Evolutionary conservation across 2,888 invertebrate genomes (phyloP), one percentile per base, ranked within the genome.

Genomic region (Lampropteryx suffumata): DNA sequence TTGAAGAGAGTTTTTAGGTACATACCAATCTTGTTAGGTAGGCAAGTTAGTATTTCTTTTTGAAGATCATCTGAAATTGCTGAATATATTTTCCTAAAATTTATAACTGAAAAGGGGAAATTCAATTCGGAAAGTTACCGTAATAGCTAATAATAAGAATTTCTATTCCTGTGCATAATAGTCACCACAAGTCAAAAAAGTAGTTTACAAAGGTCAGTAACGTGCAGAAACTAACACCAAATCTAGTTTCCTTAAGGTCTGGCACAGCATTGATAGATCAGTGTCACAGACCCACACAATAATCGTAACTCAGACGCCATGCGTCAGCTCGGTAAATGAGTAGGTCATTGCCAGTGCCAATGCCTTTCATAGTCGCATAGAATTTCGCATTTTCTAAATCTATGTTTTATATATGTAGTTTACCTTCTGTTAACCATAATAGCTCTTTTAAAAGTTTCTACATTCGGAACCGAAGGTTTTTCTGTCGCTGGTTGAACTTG

Each of bases 1-100:
- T 9, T 75, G 8, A 73, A 76, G 51, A 69, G 82, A 43, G 50
- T 80, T 9, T 56, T 58, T 24, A 70, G 74, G 76, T 72, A 40
- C 3, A 13, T 1, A 5, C n/a, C 28, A 17, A n/a, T 1, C n/a
- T 9, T 1, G 1, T 3, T 28, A 28, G n/a, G 0, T 32, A 32
- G 12, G 12, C 8, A 0, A 13, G 1, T 32, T 6, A n/a, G n/a
- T n/a, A n/a, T n/a, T n/a, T n/a, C n/a, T n/a, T n/a, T n/a, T n/a
- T n/a, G n/a, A n/a, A n/a, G n/a, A n/a, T n/a, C n/a, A n/a, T n/a
- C n/a, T n/a, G n/a, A n/a, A n/a, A n/a, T n/a, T n/a, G n/a, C n/a
- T n/a, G n/a, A n/a, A n/a, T n/a, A n/a, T n/a, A n/a, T n/a, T n/a
- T n/a, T n/a, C n/a, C n/a, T n/a, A n/a, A n/a, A n/a, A n/a, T n/a